phyloP scores from a whole-genome alignment of 2,888 invertebrate species.

The Acleris cristana region DNA sequence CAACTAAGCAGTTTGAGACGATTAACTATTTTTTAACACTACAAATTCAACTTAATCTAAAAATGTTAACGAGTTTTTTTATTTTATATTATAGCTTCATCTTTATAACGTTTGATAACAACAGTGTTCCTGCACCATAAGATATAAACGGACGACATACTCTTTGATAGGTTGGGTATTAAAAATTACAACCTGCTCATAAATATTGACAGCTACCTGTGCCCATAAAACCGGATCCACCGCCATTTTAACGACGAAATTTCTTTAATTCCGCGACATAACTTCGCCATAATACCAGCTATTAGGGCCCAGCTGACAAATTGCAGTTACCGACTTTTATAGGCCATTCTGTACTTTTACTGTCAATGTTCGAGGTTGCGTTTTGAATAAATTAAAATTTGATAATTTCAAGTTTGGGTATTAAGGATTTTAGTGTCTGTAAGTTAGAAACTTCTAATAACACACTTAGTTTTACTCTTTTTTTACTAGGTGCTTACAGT shows the following conservation, averaged over 20 bases:
- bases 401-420: slow-evolving; percentile 14
- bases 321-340: slow-evolving; percentile 49
- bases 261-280: slow-evolving; percentile 16
- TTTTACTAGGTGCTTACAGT: too few relatives aligned
- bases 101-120: too few relatives aligned
- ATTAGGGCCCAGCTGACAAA: slow-evolving; percentile 46
- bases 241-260: slow-evolving; percentile 8
- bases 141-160: too few relatives aligned
- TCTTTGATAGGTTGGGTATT: neutral
- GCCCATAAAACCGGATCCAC: slow-evolving; percentile 20
- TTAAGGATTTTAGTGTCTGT: neutral
- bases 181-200: slow-evolving; percentile 16
- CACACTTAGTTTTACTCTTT: too few relatives aligned
- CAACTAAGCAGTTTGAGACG: too few relatives aligned
- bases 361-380: slow-evolving; percentile 16
- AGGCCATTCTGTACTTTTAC: slow-evolving; percentile 44
- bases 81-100: too few relatives aligned
- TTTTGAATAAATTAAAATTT: slow-evolving; percentile 36
- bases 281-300: slow-evolving; percentile 15
- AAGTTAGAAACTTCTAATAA: neutral
- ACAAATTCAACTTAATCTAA: too few relatives aligned
- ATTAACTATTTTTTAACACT: too few relatives aligned
- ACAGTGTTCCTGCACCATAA: too few relatives aligned
- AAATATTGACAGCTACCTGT: slow-evolving; percentile 32
- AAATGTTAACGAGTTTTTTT: too few relatives aligned